phyloP scores from a whole-genome alignment of 2,888 invertebrate genomes.

The Deilephila elpenor region DNA sequence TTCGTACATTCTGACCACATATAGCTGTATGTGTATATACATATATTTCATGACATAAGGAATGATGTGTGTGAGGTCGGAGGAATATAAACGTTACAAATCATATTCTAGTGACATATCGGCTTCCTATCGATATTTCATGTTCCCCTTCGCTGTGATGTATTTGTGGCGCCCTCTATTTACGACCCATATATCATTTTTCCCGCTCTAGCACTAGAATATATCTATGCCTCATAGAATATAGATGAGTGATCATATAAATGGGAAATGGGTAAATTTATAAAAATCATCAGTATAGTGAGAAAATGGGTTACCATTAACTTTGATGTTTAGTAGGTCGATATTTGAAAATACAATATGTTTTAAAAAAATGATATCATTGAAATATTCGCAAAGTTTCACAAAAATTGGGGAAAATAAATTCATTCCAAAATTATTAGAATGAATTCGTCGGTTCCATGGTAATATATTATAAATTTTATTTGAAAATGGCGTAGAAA shows the following conservation, averaged over 20 bases:
- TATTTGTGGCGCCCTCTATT: slow-evolving; percentile 1
- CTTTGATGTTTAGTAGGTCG: too few relatives aligned
- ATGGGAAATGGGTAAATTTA: neutral
- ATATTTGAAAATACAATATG: too few relatives aligned
- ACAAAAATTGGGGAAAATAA: too few relatives aligned
- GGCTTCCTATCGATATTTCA: slow-evolving; percentile 34
- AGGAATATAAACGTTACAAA: slow-evolving; percentile 15
- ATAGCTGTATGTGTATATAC: too few relatives aligned
- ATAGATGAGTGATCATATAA: neutral
- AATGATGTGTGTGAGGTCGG: neutral
- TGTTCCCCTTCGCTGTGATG: neutral
- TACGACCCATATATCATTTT: neutral
- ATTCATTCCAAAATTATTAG: too few relatives aligned
- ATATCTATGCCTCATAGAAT: neutral
- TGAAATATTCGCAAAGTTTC: too few relatives aligned
- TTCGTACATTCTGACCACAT: neutral
- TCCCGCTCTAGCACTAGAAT: neutral
- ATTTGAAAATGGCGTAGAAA: too few relatives aligned
- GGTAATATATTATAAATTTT: too few relatives aligned
- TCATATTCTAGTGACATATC: slow-evolving; percentile 29
- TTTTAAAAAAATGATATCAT: too few relatives aligned
- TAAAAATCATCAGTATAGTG: too few relatives aligned
- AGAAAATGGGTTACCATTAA: too few relatives aligned
- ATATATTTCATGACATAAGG: neutral
- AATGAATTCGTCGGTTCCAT: too few relatives aligned